phyloP scores from a whole-genome alignment of 2,113 vertebrate genomes.

The Piprites chloris region DNA sequence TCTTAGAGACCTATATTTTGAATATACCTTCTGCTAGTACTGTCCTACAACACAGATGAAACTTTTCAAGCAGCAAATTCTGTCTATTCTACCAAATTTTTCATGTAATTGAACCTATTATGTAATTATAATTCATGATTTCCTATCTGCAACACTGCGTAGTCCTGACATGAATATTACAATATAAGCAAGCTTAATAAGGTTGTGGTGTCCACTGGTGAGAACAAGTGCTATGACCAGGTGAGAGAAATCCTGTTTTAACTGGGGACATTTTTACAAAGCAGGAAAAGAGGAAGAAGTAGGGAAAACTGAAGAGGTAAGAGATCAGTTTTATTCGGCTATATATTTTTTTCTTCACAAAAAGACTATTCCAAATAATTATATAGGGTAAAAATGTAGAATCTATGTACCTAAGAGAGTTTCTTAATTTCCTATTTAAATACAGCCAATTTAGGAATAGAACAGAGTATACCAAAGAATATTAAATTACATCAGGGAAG shows the following conservation, averaged over 20 bases:
- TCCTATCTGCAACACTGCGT: slow-evolving; percentile 19
- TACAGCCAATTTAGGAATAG: background rate
- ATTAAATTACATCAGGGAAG: background rate
- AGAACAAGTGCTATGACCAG: background rate
- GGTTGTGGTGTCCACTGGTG: background rate
- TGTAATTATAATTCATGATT: background rate
- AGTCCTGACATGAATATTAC: slow-evolving; percentile 1
- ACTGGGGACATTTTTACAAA: background rate
- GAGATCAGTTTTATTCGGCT: background rate
- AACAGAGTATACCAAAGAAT: background rate
- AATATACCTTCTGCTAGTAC: background rate
- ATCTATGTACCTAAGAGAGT: background rate
- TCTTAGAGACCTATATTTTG: background rate
- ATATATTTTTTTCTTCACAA: background rate
- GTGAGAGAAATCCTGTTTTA: background rate
- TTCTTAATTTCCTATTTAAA: background rate
- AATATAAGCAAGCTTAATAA: background rate
- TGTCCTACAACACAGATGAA: background rate
- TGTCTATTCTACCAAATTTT: background rate
- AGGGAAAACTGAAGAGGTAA: background rate
- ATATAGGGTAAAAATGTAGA: too few species aligned
- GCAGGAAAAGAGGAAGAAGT: background rate
- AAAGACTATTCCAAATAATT: background rate
- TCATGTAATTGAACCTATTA: slow-evolving; percentile 30
- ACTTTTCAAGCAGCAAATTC: background rate